These are phyloP conservation scores for Entomobrya proxima DNA, from an alignment of 2,888 invertebrate genomes.

Conservation along the genomic window DNA sequence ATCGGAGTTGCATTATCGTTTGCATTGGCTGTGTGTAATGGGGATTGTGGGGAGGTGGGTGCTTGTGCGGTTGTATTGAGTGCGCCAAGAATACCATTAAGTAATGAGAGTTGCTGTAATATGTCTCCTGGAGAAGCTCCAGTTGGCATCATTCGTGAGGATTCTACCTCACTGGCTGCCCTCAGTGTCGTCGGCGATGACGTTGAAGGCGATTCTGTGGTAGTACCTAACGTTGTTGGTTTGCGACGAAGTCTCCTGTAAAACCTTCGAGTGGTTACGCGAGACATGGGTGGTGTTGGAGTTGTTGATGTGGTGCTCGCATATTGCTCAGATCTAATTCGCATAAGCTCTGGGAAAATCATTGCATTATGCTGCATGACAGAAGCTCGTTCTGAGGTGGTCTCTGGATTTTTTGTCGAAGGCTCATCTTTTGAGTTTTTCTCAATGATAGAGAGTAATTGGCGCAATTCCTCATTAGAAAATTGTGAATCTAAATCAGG, in stretches of 20 bases:
- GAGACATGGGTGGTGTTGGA: slow-evolving; percentile 6
- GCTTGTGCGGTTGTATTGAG: slow-evolving; percentile 57
- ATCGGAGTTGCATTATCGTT: slow-evolving; percentile 40
- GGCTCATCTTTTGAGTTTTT: background rate
- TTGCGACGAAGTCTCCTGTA: slow-evolving; percentile 51
- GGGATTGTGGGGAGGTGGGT: background rate
- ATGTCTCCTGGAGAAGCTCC: slow-evolving; percentile 67
- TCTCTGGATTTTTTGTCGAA: background rate
- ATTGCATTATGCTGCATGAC: slow-evolving; percentile 46
- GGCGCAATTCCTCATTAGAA: slow-evolving; percentile 52
- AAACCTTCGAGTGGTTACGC: slow-evolving; percentile 46
- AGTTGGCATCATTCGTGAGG: slow-evolving; percentile 37
- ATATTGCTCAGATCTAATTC: background rate
- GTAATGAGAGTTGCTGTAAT: slow-evolving; percentile 67
- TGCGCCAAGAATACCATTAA: slow-evolving; percentile 69
- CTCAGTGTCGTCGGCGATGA: slow-evolving; percentile 22
- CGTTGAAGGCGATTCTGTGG: slow-evolving; percentile 5
- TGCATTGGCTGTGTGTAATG: background rate
- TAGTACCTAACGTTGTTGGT: background rate
- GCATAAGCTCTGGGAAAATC: slow-evolving; percentile 50
- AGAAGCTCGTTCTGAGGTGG: slow-evolving; percentile 17
- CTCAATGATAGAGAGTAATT: slow-evolving; percentile 53
- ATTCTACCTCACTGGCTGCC: slow-evolving; percentile 22
- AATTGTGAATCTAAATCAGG: slow-evolving; percentile 47
- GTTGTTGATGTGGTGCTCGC: slow-evolving; percentile 53